Conservation (phyloP, 2,888 invertebrate genomes). For the Drosophila paranaensis region DNA sequence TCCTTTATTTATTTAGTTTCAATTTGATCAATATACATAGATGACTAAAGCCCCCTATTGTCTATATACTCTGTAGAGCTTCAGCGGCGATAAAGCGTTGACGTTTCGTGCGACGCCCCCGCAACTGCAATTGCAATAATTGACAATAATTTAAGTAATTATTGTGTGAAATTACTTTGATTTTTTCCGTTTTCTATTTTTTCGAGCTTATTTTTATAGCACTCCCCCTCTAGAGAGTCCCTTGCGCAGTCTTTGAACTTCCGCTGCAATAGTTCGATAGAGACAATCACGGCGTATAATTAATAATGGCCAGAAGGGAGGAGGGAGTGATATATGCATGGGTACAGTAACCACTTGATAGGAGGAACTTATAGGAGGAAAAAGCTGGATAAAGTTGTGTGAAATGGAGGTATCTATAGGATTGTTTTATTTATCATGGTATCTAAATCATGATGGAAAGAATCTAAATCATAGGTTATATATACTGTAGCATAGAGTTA, state of each 20-base stretch:
- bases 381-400: no score
- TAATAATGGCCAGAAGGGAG: conserved; percentile 42
- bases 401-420: no score
- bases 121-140: conserved; percentile 71
- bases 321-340: background rate
- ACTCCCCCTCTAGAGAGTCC: background rate
- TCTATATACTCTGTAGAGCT: conserved; percentile 6
- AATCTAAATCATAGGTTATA: background rate
- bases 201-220: background rate
- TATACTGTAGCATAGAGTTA: no score
- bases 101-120: conserved; percentile 53
- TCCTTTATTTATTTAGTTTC: background rate
- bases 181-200: conserved; percentile 36
- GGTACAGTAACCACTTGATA: background rate
- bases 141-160: conserved; percentile 77
- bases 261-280: conserved; percentile 38
- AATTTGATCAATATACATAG: background rate
- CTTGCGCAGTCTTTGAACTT: conserved; percentile 28
- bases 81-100: conserved; percentile 34
- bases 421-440: no score
- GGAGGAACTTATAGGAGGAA: background rate
- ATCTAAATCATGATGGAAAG: background rate
- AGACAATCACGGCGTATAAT: conserved; percentile 49
- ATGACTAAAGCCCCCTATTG: background rate
- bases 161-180: conserved; percentile 68